phyloP scores from a whole-genome alignment of 2,113 vertebrate species.

The Notarius quadriscutis region DNA sequence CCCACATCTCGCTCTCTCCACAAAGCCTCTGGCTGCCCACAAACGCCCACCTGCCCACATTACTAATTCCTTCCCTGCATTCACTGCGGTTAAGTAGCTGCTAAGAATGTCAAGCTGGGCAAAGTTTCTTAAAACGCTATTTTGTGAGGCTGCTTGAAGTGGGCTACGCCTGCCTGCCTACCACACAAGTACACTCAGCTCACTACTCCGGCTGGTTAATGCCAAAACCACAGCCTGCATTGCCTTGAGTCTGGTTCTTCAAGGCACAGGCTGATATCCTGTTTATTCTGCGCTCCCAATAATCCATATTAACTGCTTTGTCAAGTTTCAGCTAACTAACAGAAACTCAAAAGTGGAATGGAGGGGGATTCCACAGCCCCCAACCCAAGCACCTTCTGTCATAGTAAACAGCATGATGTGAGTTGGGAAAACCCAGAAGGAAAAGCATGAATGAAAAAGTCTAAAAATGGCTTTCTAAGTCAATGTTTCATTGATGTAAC shows the following conservation, averaged over 20 bases:
- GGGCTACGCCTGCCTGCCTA: background rate
- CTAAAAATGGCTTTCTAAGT: background rate
- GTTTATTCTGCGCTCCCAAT: background rate
- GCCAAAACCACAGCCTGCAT: background rate
- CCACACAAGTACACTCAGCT: background rate
- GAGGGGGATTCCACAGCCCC: conserved; percentile 23
- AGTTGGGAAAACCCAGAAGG: conserved; percentile 48
- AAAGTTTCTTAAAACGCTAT: conserved; percentile 1
- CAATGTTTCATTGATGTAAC: background rate
- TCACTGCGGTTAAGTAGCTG: conserved; percentile 29
- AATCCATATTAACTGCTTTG: background rate
- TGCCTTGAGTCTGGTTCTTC: background rate
- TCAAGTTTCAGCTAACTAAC: background rate
- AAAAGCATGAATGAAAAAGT: background rate
- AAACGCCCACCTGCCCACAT: conserved; percentile 38
- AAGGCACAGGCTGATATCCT: background rate
- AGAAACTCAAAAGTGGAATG: background rate
- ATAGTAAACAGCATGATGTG: conserved; percentile 32
- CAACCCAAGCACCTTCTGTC: conserved; percentile 22
- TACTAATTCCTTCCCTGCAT: conserved; percentile 40
- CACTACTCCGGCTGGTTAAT: background rate
- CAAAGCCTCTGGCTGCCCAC: conserved; percentile 23
- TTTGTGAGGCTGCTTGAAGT: conserved; percentile 19
- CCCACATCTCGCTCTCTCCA: conserved; percentile 4
- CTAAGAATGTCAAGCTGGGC: conserved; percentile 14